Conservation (phyloP, 2,797 vertebrate genomes). For the Notamacropus eugenii region DNA sequence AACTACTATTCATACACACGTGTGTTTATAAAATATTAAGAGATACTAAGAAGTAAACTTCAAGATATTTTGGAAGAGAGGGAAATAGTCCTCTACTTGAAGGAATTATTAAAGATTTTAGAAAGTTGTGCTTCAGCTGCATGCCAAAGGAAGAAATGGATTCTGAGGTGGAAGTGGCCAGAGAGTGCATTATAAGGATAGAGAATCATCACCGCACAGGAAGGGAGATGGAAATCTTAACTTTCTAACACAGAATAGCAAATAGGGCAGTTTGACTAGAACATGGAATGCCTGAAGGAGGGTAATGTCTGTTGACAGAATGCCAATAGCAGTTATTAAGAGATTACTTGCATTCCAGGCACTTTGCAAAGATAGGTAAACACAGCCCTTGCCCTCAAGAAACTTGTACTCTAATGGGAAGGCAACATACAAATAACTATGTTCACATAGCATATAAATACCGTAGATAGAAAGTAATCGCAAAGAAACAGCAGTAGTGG, state of each 20-base stretch:
- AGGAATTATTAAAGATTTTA: not conserved
- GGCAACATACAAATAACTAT: not conserved
- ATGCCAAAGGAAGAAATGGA: not conserved
- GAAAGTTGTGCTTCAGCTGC: not conserved
- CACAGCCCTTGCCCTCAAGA: constrained; percentile 12
- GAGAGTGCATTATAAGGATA: not conserved
- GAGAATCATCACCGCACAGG: not conserved
- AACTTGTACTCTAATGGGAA: not conserved
- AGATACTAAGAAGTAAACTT: not conserved
- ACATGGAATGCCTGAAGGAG: not conserved
- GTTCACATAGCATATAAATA: not conserved
- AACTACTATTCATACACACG: not conserved
- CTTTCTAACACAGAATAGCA: not conserved
- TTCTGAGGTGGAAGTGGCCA: not conserved
- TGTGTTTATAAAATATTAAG: not conserved
- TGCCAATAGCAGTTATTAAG: not conserved
- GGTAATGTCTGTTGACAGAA: accelerated
- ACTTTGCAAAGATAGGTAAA: not conserved
- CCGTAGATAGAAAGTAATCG: not conserved
- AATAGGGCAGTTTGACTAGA: not conserved
- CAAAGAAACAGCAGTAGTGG: not conserved
- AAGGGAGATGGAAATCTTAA: not conserved
- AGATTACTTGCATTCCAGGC: not conserved
- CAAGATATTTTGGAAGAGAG: not conserved
- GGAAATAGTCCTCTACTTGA: not conserved